Base-by-base conservation (phyloP, 2,888 invertebrate species). In the Orchesella flavescens region DNA sequence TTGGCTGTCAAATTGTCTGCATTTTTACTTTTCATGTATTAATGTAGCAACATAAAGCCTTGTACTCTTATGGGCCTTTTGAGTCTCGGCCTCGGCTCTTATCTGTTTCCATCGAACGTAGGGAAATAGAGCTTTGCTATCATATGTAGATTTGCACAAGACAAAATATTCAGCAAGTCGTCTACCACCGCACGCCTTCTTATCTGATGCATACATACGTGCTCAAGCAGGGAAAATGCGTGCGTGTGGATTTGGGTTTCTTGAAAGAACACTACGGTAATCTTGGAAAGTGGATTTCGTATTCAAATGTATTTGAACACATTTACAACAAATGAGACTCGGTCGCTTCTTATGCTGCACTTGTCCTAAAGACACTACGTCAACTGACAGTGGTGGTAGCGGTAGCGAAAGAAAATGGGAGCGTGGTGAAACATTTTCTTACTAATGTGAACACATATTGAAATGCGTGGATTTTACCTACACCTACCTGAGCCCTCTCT, bases 241-340 rank as follows among this genome's bases (percentile, higher is more conserved):
- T 75, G 55, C 44, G n/a, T 55, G n/a, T 55, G 75, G 75, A 66
- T 75, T 65, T 75, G 15, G 43, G 43, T 61, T 55, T 66, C 55
- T 53, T 65, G 17, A 55, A 75, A 59, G 63, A 63, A 74, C n/a
- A n/a, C n/a, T n/a, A 21, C 49, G 55, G 13, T 75, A 75, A 75
- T 75, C 75, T 75, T 49, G 49, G 66, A 75, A 66, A 75, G 66
- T 75, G 75, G 65, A 75, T 75, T 75, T 75, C 65, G 66, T 66
- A 75, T 75, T 75, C 75, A 75, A 75, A 75, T 75, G 59, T 59
- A 66, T 75, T 53, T 75, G 34, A 75, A 75, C 75, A 75, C 75
- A 49, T 66, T 75, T 66, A 43, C 55, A 65, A 75, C 75, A 66
- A 66, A 66, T 65, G 66, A 75, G 75, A 13, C 17, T 43, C 34